These are phyloP conservation scores for Oceanodroma leucorhoa DNA, from an alignment of 2,797 vertebrate species.

Conservation along the genomic window DNA sequence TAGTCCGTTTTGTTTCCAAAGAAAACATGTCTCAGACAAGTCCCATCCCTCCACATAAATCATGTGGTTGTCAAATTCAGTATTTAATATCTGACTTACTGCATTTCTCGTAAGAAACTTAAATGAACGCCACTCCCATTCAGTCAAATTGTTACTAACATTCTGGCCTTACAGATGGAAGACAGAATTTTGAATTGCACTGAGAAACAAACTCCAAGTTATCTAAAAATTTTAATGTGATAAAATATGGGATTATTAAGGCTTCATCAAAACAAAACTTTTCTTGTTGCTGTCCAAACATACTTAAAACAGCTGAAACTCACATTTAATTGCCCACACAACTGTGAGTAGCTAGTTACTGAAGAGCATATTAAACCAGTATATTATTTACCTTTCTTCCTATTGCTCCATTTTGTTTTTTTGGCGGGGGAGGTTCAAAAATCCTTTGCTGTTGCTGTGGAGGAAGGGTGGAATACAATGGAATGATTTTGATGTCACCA, in stretches of 20 bases:
- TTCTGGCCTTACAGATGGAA: not conserved
- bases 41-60: not conserved
- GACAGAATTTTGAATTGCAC: not conserved
- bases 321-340: not conserved
- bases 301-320: not conserved
- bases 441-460: constrained; percentile 97
- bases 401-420: constrained; percentile 94
- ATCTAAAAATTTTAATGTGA: not conserved
- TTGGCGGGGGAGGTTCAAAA: constrained; percentile 95
- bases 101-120: not conserved
- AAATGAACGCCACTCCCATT: not conserved
- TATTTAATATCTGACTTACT: not conserved
- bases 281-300: not conserved
- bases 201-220: not conserved
- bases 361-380: not conserved
- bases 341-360: not conserved
- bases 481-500: constrained; percentile 99
- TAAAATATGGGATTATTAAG: not conserved
- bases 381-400: constrained; percentile 88
- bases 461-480: constrained; percentile 96
- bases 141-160: not conserved
- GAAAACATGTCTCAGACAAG: not conserved
- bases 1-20: not conserved
- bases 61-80: not conserved
- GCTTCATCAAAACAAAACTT: not conserved